Base-by-base conservation (phyloP, 2,888 invertebrate species). In the Arctia plantaginis region DNA sequence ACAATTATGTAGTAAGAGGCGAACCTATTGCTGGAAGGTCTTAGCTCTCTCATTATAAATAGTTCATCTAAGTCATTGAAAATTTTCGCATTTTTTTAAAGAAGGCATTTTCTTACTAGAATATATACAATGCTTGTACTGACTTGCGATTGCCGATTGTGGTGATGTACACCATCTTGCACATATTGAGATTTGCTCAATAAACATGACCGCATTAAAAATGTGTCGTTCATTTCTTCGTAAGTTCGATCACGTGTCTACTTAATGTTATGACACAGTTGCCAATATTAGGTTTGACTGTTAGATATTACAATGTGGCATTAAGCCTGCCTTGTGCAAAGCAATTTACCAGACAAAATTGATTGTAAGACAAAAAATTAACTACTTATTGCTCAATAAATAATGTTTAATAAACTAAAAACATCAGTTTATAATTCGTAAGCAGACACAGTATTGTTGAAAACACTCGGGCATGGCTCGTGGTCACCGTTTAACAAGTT, bases 401-500 rank as follows among this genome's bases (percentile, higher is more conserved):
- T 47, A 47, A 20, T 47, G 20, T 47, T 20, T 47, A 4, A 8
- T 51, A 23, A 23, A 51, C 6, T 51, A 47, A 47, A 20, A 7
- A 47, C n/a, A 12, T 55, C 51, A 55, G 18, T 30, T 62, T 30
- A 62, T 27, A 18, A 23, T 67, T 67, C 47, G 30, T 66, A 35
- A 44, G 30, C 20, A 66, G n/a, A 20, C 66, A 59, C 8, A 13
- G 20, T 75, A 51, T 67, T 39, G 55, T 80, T 75, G 69, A 70
- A 76, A 78, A 66, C 66, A 74, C 74, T 70, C 69, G 33, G 39
- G 67, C 73, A 76, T 74, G 75, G 74, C 39, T 74, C 69, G 75
- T 68, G 73, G 71, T 51, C 65, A 72, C 41, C 35, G 51, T 23
- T 80, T 74, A 80, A 84, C 85, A 84, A 81, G 85, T 84, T 84